These are phyloP conservation scores for Belonocnema kinseyi DNA, from an alignment of 1,140 invertebrate genomes.

Conservation along the genomic window DNA sequence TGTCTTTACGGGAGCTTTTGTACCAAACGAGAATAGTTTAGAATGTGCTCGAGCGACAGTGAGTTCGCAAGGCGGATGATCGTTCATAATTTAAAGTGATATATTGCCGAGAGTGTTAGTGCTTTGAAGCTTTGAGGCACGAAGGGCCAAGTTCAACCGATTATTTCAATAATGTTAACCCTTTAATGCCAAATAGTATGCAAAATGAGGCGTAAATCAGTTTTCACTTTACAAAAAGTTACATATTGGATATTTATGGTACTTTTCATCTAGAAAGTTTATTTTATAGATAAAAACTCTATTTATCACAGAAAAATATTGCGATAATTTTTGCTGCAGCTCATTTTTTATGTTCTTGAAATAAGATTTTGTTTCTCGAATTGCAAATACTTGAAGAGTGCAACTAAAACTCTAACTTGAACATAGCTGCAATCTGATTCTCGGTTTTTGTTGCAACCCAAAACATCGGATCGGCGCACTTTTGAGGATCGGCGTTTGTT, in stretches of 20 bases:
- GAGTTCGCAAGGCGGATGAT: constrained; percentile 20
- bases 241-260: neutral
- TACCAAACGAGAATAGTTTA: constrained; percentile 24
- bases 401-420: too few species aligned
- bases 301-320: too few species aligned
- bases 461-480: too few species aligned
- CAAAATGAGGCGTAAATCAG: constrained; percentile 18
- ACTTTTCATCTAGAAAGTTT: neutral
- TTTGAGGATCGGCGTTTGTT: too few species aligned
- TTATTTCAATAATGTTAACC: constrained; percentile 28
- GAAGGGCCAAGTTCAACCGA: constrained; percentile 24
- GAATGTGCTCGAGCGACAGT: constrained; percentile 18
- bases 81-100: constrained; percentile 30
- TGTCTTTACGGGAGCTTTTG: constrained; percentile 15
- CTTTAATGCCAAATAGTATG: constrained; percentile 10
- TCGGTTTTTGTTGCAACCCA: too few species aligned
- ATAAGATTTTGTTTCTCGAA: neutral
- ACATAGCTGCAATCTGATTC: too few species aligned
- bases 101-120: constrained; percentile 24
- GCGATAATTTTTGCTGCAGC: neutral
- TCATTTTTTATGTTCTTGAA: neutral
- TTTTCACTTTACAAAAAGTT: neutral
- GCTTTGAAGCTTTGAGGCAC: constrained; percentile 21
- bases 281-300: too few species aligned
- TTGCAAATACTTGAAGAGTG: neutral